These are phyloP conservation scores for Atethmia centrago DNA, from an alignment of 2,888 invertebrate species.

Conservation along the genomic window DNA sequence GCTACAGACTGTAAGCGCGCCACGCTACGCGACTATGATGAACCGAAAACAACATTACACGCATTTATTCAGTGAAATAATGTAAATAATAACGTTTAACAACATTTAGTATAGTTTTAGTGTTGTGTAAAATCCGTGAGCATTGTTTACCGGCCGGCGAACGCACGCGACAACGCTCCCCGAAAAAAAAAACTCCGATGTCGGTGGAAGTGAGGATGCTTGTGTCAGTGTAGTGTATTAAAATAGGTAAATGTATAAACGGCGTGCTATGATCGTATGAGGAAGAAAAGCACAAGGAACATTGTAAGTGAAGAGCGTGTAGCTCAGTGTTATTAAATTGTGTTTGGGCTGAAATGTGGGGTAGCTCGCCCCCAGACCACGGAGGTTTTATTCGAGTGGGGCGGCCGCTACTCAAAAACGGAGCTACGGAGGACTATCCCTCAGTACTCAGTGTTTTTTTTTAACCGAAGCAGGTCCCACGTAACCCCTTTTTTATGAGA, in stretches of 20 bases:
- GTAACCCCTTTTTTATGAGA: constrained; percentile 87
- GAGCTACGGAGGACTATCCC: constrained; percentile 89
- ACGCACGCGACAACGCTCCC: constrained; percentile 90
- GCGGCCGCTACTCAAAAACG: constrained; percentile 85
- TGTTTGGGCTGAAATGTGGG: constrained; percentile 86
- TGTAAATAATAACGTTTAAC: constrained; percentile 90
- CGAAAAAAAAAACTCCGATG: constrained; percentile 86
- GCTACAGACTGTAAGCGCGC: constrained; percentile 77
- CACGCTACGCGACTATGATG: constrained; percentile 85
- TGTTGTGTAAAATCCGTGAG: constrained; percentile 89
- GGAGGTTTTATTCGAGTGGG: constrained; percentile 83
- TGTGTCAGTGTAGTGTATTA: constrained; percentile 89
- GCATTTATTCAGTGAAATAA: constrained; percentile 89
- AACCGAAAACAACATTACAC: constrained; percentile 83
- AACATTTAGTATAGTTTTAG: constrained; percentile 90
- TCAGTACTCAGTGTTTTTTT: constrained; percentile 86
- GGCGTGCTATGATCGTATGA: constrained; percentile 91
- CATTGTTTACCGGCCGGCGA: constrained; percentile 92
- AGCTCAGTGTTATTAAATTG: constrained; percentile 83
- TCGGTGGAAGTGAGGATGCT: constrained; percentile 86
- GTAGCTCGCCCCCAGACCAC: constrained; percentile 84
- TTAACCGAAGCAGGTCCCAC: constrained; percentile 83
- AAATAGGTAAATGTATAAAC: constrained; percentile 90
- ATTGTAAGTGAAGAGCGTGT: constrained; percentile 87
- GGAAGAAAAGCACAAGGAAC: constrained; percentile 90